phyloP scores from a whole-genome alignment of 2,888 invertebrate genomes.

The Dryobota labecula region DNA sequence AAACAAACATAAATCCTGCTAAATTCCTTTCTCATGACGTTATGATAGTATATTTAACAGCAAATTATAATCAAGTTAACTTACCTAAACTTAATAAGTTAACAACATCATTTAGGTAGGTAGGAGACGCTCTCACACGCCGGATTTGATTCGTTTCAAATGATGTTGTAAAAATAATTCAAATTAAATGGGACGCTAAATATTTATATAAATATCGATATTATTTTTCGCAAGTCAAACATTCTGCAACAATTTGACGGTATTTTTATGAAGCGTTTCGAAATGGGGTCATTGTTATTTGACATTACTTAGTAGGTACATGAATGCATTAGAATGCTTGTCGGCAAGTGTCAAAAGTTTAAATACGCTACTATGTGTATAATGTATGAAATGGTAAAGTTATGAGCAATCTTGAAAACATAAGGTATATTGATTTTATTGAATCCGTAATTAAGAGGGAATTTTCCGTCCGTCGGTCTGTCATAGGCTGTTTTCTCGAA shows the following conservation, averaged over 20 bases:
- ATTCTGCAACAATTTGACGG: slow-evolving; percentile 51
- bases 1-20: neutral
- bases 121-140: neutral
- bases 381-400: neutral
- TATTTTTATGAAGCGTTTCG: slow-evolving; percentile 59
- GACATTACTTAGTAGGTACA: slow-evolving; percentile 40
- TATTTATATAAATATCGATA: slow-evolving; percentile 18
- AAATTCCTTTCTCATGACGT: slow-evolving; percentile 5
- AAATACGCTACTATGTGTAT: neutral
- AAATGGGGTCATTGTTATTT: slow-evolving; percentile 66
- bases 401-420: neutral
- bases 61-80: neutral
- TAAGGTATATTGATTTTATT: neutral
- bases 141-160: neutral
- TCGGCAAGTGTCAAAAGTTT: slow-evolving; percentile 40
- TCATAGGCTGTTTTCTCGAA: neutral
- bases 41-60: neutral
- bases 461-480: neutral
- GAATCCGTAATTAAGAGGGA: neutral
- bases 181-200: slow-evolving; percentile 8
- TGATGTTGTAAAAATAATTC: slow-evolving; percentile 14
- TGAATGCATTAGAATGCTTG: slow-evolving; percentile 54
- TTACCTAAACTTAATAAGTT: slow-evolving; percentile 6
- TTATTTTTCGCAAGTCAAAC: slow-evolving; percentile 36
- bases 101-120: neutral